Base-by-base conservation (phyloP, 2,113 vertebrate species). In the Salminus brasiliensis region DNA sequence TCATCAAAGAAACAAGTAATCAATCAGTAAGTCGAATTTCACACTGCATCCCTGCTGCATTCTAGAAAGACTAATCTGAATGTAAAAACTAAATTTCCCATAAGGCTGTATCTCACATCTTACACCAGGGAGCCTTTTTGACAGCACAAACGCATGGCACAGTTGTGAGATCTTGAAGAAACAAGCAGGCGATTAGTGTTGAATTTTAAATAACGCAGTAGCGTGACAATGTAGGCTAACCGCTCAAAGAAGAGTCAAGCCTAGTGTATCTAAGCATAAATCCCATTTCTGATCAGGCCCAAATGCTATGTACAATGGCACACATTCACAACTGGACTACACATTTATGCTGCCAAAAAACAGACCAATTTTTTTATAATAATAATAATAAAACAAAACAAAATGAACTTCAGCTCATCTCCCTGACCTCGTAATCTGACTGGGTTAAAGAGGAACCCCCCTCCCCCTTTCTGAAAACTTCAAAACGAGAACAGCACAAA, bases 401-500 rank as follows among this genome's bases (percentile, higher is more conserved):
- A n/a, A 36, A 18, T 23, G n/a, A 80, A 49, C 30, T 7, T 18
- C 62, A 52, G 15, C 7, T 21, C 29, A 43, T 55, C 75, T 75
- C 76, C 62, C 53, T 12, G 47, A 72, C 29, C 45, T 60, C 41
- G 27, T 23, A 74, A 81, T 70, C 74, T 23, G 39, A 73, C 67
- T 77, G 85, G 78, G 1, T 45, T 36, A 39, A 80, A 84, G 34
- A 74, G 23, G 13, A 84, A 70, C 77, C 67, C 75, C 43, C 84
- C 77, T 83, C 67, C 75, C 43, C 84, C 74, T 13, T 67, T 36
- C 7, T 53, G 60, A 63, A 63, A 74, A 71, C 68, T 30, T 86
- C 49, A 18, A 63, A 85, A 89, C 84, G 82, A 85, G 83, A 83
- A 90, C 90, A 86, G 85, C 84, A 89, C 88, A 52, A 85, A 78